These are phyloP conservation scores for Metacarcinus magister DNA, from an alignment of 2,888 invertebrate species.

Conservation along the genomic window DNA sequence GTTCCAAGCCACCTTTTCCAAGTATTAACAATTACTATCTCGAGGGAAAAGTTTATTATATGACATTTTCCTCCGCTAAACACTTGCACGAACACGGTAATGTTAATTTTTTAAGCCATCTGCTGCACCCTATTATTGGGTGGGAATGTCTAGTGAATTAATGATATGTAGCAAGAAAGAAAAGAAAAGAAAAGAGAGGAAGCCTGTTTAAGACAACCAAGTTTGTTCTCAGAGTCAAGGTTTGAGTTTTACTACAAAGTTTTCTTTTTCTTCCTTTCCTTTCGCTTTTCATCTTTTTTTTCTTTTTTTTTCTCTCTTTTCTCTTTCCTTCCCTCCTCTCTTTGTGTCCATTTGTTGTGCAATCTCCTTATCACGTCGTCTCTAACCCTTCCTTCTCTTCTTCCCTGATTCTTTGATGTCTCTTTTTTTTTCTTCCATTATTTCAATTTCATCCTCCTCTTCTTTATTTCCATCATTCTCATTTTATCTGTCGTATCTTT, in stretches of 20 bases:
- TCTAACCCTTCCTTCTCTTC: neutral
- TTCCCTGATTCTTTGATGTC: neutral
- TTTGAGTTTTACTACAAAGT: neutral
- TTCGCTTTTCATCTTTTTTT: neutral
- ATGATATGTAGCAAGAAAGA: neutral
- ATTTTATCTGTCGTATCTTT: too few species aligned
- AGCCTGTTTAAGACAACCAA: neutral
- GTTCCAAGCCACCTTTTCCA: neutral
- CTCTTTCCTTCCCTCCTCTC: neutral
- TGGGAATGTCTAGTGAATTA: neutral
- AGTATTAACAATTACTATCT: neutral
- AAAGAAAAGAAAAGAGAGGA: neutral
- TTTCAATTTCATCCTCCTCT: neutral
- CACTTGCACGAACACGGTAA: neutral
- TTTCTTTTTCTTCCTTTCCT: neutral
- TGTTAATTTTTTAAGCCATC: neutral
- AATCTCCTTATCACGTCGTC: neutral
- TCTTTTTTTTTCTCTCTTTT: neutral
- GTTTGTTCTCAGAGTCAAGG: neutral
- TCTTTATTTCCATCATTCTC: neutral
- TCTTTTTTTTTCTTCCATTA: neutral
- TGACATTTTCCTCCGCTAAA: neutral
- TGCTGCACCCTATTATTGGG: neutral
- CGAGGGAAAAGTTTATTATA: neutral
- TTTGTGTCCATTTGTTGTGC: neutral